phyloP scores from a whole-genome alignment of 2,888 invertebrate genomes.

The Tenthredo amoena region DNA sequence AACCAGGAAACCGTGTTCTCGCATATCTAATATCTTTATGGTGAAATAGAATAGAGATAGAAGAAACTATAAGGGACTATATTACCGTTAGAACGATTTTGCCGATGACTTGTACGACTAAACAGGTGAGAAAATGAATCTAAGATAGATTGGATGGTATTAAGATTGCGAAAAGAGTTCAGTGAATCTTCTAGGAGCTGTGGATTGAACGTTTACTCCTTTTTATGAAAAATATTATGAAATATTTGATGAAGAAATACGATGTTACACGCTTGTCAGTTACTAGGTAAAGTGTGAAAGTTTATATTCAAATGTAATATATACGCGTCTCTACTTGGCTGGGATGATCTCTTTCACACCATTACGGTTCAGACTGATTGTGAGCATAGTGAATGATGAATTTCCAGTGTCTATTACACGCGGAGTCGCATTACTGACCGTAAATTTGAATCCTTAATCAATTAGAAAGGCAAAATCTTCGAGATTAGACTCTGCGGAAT shows the following conservation, averaged over 20 bases:
- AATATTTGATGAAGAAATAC: conserved; percentile 35
- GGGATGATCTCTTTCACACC: conserved; percentile 26
- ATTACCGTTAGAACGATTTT: neutral
- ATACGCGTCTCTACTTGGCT: neutral
- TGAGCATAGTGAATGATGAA: neutral
- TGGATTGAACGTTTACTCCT: neutral
- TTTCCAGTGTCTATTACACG: too few species aligned
- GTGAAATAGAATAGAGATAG: neutral
- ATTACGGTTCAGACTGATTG: neutral
- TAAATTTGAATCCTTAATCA: conserved; percentile 14
- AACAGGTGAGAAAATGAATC: neutral
- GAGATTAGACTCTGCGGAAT: neutral
- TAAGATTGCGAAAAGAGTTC: neutral
- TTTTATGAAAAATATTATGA: conserved; percentile 1
- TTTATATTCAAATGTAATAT: conserved; percentile 6
- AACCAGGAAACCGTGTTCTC: conserved; percentile 14
- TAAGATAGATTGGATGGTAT: neutral
- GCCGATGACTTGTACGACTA: neutral
- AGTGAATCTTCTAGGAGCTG: too few species aligned
- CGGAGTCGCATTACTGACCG: neutral
- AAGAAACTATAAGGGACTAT: neutral
- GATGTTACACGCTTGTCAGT: conserved; percentile 19
- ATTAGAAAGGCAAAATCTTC: conserved; percentile 42
- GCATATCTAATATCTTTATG: neutral
- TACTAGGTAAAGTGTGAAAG: conserved; percentile 30